Conservation (phyloP, 2,888 invertebrate genomes). For the Dichetophora obliterata region DNA sequence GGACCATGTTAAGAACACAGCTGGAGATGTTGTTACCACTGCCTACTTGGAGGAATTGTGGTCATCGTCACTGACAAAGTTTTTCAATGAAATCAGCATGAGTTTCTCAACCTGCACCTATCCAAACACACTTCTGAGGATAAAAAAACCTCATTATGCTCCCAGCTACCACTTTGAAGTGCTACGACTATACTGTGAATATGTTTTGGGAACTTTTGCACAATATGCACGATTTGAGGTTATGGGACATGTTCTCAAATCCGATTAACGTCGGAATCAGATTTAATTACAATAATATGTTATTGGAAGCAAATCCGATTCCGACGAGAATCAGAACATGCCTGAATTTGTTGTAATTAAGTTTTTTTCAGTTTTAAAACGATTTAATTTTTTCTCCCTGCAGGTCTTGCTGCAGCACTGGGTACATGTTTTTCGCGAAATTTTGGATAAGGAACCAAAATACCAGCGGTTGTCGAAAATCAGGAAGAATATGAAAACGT, state of each 20-base stretch:
- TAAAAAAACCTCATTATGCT: no score
- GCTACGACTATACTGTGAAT: no score
- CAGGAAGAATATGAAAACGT: constrained; percentile 87
- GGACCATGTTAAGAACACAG: constrained; percentile 95
- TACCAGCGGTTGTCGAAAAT: constrained; percentile 83
- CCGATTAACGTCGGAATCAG: no score
- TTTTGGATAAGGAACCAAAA: constrained; percentile 92
- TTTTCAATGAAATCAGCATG: constrained; percentile 88
- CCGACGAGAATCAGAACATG: not conserved
- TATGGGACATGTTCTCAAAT: no score
- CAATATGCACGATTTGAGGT: no score
- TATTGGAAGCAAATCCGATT: not conserved
- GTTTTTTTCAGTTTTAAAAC: not conserved
- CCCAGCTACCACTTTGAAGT: no score
- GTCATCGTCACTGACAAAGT: constrained; percentile 88
- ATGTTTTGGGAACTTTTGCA: not conserved
- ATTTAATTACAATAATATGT: no score
- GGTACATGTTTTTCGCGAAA: constrained; percentile 94
- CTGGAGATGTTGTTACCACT: constrained; percentile 87
- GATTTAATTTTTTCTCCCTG: not conserved
- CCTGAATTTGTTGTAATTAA: not conserved
- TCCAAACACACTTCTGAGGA: constrained; percentile 84
- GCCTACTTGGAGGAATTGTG: constrained; percentile 95
- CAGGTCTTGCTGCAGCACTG: constrained; percentile 88
- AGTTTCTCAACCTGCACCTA: constrained; percentile 95